phyloP scores from a whole-genome alignment of 2,797 vertebrate genomes.

The Tapera naevia region DNA sequence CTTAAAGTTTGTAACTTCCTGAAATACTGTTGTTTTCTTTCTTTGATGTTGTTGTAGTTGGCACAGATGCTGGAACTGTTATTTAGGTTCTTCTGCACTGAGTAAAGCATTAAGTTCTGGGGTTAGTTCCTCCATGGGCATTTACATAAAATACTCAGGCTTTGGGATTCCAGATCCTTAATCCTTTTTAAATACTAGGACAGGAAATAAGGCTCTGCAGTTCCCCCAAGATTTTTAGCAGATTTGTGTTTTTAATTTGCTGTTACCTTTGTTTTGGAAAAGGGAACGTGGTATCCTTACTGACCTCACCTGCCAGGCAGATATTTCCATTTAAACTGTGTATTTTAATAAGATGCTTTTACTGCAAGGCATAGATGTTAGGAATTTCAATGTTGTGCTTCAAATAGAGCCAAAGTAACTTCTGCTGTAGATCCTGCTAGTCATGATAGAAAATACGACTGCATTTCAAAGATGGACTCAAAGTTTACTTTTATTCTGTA shows the following conservation, averaged over 20 bases:
- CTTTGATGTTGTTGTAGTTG: background rate
- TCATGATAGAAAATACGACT: background rate
- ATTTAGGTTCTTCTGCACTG: background rate
- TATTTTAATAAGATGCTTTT: background rate
- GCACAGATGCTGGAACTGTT: accelerated
- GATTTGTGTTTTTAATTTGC: background rate
- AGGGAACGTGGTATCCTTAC: background rate
- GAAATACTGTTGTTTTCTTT: background rate
- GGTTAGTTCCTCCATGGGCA: background rate
- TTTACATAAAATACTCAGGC: background rate
- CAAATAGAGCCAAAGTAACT: background rate
- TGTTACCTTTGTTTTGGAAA: background rate
- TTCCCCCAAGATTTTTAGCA: background rate
- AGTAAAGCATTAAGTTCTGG: background rate
- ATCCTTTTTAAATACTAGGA: background rate
- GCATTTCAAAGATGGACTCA: background rate
- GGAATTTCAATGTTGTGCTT: background rate
- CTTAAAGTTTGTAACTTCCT: background rate
- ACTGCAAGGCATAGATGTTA: background rate
- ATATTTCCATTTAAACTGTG: background rate
- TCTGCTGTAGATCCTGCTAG: background rate
- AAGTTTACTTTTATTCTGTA: background rate
- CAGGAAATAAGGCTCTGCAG: background rate
- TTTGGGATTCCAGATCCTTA: background rate
- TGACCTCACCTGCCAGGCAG: background rate